Evolutionary conservation across 2,888 invertebrate genomes (phyloP).

Genomic region (Hedychridium roseum): DNA sequence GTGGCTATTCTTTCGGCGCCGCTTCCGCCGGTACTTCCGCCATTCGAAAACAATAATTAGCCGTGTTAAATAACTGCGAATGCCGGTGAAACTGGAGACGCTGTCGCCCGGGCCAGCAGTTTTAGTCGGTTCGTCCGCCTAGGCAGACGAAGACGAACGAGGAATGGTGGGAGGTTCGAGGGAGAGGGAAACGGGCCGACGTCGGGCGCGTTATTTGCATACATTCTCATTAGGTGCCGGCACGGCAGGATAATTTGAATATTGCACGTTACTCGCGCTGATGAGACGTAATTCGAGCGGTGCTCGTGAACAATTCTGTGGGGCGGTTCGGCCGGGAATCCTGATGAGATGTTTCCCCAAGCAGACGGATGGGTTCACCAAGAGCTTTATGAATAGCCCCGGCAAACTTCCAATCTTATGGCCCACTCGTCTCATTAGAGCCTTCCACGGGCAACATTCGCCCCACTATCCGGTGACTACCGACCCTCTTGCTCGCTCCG

Average conservation of each 20-base stretch:
- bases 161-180: slow-evolving; percentile 5
- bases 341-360: slow-evolving; percentile 48
- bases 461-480: neutral
- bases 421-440: slow-evolving; percentile 20
- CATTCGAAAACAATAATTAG: slow-evolving; percentile 5
- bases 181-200: slow-evolving; percentile 3
- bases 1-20: neutral
- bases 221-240: slow-evolving; percentile 53
- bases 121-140: neutral
- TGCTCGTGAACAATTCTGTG: slow-evolving; percentile 37
- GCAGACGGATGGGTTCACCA: slow-evolving; percentile 34
- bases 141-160: slow-evolving; percentile 5
- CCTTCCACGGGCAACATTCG: neutral
- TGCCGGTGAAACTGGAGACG: slow-evolving; percentile 10
- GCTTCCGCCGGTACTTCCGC: neutral
- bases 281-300: slow-evolving; percentile 56
- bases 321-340: slow-evolving; percentile 33
- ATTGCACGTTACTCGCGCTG: slow-evolving; percentile 53
- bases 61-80: slow-evolving; percentile 3
- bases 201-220: slow-evolving; percentile 52
- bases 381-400: slow-evolving; percentile 30
- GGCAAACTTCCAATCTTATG: slow-evolving; percentile 27
- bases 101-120: slow-evolving; percentile 13
- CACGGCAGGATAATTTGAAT: slow-evolving; percentile 55
- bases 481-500: neutral